A percentile compares a stretch with the other conserved stretches of the same genome.
phyloP scores from a whole-genome alignment of 2,113 vertebrate species.

The Lepisosteus oculatus region DNA sequence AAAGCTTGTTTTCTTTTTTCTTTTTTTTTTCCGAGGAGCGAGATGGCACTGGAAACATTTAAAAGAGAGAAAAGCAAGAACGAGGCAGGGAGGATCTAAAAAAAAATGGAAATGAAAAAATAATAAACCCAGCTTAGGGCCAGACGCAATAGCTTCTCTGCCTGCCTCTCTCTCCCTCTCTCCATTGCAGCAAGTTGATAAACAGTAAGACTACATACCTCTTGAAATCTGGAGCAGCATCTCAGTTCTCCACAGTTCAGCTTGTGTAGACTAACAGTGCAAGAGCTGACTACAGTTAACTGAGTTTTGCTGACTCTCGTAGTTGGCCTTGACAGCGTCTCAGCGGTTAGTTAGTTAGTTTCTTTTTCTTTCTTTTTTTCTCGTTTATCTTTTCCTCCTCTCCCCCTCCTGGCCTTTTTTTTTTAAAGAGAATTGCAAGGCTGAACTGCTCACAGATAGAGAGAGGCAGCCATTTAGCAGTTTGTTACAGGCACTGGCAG shows the following conservation, averaged over 20 bases:
- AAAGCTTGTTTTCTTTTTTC: no score
- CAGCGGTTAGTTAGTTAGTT: no score
- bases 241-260: slow-evolving; percentile 52
- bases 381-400: slow-evolving; percentile 55
- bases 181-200: slow-evolving; percentile 61
- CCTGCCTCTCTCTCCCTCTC: background rate
- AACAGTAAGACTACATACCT: slow-evolving; percentile 76
- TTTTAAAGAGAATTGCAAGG: background rate
- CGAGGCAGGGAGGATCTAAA: no score
- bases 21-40: no score
- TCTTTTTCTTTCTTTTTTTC: slow-evolving; percentile 27
- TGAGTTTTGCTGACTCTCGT: background rate
- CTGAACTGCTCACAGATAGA: slow-evolving; percentile 43
- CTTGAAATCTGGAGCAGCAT: slow-evolving; percentile 76
- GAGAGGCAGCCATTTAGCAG: slow-evolving; percentile 80
- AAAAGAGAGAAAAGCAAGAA: no score
- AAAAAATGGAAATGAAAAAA: no score
- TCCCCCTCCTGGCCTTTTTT: slow-evolving; percentile 30
- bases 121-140: no score
- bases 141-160: background rate
- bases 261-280: background rate
- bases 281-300: background rate
- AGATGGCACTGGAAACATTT: no score
- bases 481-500: slow-evolving; percentile 77
- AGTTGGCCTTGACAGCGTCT: no score